Base-by-base conservation (phyloP, 2,113 vertebrate genomes). In the Neodon shergylaensis region DNA sequence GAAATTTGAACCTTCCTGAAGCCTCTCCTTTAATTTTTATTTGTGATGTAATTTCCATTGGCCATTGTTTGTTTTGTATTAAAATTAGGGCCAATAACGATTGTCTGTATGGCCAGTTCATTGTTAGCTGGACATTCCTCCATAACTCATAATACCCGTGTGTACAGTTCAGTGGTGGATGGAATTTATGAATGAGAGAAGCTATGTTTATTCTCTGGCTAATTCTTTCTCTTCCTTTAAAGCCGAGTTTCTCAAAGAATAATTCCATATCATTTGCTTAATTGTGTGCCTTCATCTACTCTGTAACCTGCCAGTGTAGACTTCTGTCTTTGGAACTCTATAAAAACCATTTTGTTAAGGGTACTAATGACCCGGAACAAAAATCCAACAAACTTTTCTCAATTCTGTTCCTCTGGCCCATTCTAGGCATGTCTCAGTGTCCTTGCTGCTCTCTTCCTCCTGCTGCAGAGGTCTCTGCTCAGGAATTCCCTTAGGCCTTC, bases 341-440 rank as follows among this genome's bases (percentile, higher is more conserved):
- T 72, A 92, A 65, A 72, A 91, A 91, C 10, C 61, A 81, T 26
- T 77, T 94, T 94, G 11, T 77, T 14, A 70, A 85, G 77, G 21
- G 8, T 63, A 16, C 44, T 85, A 81, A 49, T 24, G 24, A 82
- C 31, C 16, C 2, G 54, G 4, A 94, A 33, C 73, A 95, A 68
- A 73, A 94, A 63, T 36, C 28, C 72, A 91, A 70, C 28, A 85
- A 7, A 11, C 1, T 10, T 88, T 88, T 68, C 72, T 33, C 2
- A 66, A 36, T 84, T 85, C 26, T 78, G 4, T 42, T 54, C 42
- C 78, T 72, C 72, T 63, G 26, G 42, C 1, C 7, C 42, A n/a
- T 49, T 49, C 63, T 78, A 28, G 61, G 24, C 16, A 36, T 36
- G 44, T 83, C 65, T 84, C 47, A 24, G 4, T 58, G 5, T n/a